Conservation (phyloP, 1,140 invertebrate genomes). For the Ceratitis capitata region DNA sequence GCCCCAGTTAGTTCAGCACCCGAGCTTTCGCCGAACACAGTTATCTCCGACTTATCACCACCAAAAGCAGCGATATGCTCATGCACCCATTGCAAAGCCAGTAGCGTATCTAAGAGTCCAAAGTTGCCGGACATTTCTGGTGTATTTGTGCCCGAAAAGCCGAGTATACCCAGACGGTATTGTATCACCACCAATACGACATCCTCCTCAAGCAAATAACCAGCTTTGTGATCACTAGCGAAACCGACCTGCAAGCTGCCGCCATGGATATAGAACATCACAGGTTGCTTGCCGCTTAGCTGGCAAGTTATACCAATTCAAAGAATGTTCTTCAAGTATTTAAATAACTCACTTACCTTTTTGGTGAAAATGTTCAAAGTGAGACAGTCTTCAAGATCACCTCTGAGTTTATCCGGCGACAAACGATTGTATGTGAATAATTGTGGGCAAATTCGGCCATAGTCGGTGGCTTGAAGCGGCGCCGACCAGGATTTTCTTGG, state of each 20-base stretch:
- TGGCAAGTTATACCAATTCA: slow-evolving; percentile 1
- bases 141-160: slow-evolving; percentile 67
- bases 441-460: slow-evolving; percentile 57
- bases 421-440: slow-evolving; percentile 50
- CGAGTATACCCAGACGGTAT: slow-evolving; percentile 75
- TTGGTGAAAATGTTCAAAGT: slow-evolving; percentile 59
- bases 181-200: slow-evolving; percentile 82
- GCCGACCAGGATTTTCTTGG: slow-evolving; percentile 46
- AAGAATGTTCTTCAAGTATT: neutral
- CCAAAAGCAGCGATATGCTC: slow-evolving; percentile 73
- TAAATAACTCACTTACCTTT: slow-evolving; percentile 49
- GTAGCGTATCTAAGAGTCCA: slow-evolving; percentile 51
- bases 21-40: slow-evolving; percentile 58
- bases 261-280: slow-evolving; percentile 62
- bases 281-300: slow-evolving; percentile 52
- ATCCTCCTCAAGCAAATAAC: slow-evolving; percentile 78
- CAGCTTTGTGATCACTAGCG: slow-evolving; percentile 73
- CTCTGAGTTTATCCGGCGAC: slow-evolving; percentile 43
- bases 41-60: slow-evolving; percentile 70
- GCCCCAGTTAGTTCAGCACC: slow-evolving; percentile 54
- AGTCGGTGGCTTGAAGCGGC: slow-evolving; percentile 49
- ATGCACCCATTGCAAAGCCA: slow-evolving; percentile 72
- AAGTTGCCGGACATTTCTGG: slow-evolving; percentile 54
- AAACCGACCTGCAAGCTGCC: slow-evolving; percentile 60
- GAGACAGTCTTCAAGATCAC: slow-evolving; percentile 58